Evolutionary conservation across 2,888 invertebrate species (phyloP).

Genomic region (Acleris sparsana): DNA sequence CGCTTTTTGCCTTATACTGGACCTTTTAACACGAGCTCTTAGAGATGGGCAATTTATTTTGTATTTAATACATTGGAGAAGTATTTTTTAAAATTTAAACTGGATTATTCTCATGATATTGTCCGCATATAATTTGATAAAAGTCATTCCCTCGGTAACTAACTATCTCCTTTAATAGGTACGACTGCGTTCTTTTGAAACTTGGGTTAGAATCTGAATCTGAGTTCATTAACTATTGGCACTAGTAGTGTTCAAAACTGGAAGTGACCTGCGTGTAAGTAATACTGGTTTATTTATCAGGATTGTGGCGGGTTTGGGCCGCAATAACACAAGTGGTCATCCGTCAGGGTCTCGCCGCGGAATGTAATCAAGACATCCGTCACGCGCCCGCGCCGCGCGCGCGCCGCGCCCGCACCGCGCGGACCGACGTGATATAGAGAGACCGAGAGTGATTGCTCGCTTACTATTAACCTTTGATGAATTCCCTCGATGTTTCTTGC

Average conservation of each 20-base stretch:
- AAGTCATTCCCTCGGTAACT: too few species aligned
- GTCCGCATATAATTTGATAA: too few species aligned
- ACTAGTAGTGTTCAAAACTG: too few species aligned
- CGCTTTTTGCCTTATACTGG: constrained; percentile 44
- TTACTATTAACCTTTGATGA: constrained; percentile 55
- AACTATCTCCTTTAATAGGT: too few species aligned
- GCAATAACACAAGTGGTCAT: constrained; percentile 70
- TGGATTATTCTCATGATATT: too few species aligned
- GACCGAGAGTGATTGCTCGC: constrained; percentile 53
- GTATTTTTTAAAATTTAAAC: too few species aligned
- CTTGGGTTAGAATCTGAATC: too few species aligned
- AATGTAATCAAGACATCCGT: constrained; percentile 76
- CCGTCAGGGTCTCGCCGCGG: constrained; percentile 61
- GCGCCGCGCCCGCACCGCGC: constrained; percentile 52
- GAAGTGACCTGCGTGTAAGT: constrained; percentile 30
- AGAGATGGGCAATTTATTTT: constrained; percentile 2
- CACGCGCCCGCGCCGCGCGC: constrained; percentile 47
- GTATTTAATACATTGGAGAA: neutral
- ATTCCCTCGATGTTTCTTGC: constrained; percentile 44
- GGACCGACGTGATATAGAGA: constrained; percentile 47
- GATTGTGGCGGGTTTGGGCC: constrained; percentile 48
- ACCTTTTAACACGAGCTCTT: constrained; percentile 39
- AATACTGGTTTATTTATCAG: constrained; percentile 59
- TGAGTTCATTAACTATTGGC: too few species aligned
- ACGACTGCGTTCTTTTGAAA: too few species aligned